Evolutionary conservation across 2,888 invertebrate species (phyloP).

Genomic region (Pteria penguin): DNA sequence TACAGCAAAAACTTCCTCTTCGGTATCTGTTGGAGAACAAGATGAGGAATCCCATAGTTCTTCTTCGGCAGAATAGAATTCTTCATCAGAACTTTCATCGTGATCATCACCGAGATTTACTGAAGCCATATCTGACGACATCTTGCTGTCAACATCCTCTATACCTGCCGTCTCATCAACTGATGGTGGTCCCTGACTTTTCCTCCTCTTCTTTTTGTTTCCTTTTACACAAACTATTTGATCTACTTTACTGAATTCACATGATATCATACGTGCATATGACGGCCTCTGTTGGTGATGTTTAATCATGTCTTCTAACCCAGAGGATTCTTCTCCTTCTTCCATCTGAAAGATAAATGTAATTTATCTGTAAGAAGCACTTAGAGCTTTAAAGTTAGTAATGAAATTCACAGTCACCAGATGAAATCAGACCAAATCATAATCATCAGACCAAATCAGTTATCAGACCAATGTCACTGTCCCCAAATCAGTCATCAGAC

Average conservation of each 20-base stretch:
- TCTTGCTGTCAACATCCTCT: background rate
- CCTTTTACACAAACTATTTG: background rate
- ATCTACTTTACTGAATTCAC: background rate
- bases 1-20: background rate
- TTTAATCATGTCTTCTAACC: background rate
- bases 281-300: background rate
- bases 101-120: background rate
- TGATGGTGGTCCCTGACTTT: background rate
- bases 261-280: constrained; percentile 9
- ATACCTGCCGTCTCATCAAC: background rate
- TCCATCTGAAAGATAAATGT: background rate
- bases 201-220: background rate
- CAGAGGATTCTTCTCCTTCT: background rate
- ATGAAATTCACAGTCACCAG: no score
- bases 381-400: no score
- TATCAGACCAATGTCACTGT: no score
- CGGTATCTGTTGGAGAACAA: background rate
- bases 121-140: background rate
- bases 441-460: no score
- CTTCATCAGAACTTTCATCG: background rate
- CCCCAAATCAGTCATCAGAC: no score
- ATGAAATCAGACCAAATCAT: no score
- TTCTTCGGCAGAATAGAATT: background rate
- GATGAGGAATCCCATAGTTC: background rate
- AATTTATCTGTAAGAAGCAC: no score